Evolutionary conservation across 2,113 vertebrate species (phyloP), one percentile per base, ranked within the genome.

Genomic region (Chinchilla lanigera): DNA sequence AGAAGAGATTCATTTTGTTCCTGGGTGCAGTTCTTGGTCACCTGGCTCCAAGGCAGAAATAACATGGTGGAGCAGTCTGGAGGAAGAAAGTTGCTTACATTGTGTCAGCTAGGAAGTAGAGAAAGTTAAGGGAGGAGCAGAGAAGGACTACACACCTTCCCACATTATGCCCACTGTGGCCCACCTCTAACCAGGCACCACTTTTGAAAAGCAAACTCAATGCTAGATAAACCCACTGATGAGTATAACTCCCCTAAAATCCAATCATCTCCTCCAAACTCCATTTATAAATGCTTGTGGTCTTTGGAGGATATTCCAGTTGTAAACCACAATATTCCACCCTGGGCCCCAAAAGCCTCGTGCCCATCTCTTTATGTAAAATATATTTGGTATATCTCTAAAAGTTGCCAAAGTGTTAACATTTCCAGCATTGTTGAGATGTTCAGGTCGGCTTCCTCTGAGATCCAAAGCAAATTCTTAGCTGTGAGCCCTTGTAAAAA

Each of bases 81-180:
- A 7, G 19, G 67, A 71, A 71, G 6, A 71, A 38, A 20, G 19
- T 7, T 10, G 67, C 19, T 71, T 22, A 30, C 30, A 3, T 69
- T 19, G 67, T n/a, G 35, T 69, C 67, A 71, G 67, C 35, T 38
- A 71, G 35, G 67, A 69, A 38, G 67, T 10, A 38, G 19, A 71
- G n/a, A 71, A 22, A 22, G 6, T 71, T 17, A 71, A 71, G n/a
- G n/a, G n/a, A 38, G n/a, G 67, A 22, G 19, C n/a, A 17, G 19
- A 71, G n/a, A 38, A 71, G n/a, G n/a, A 22, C 10, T n/a, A 69
- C 22, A 9, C 20, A 71, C n/a, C n/a, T 38, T 71, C 38, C 8
- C 8, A 38, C n/a, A 11, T 38, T 17, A 38, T 9, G n/a, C 17
- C 0, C 8, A 19, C 67, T 38, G n/a, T 20, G 17, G 7, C n/a